Percentiles rank a stretch among this genome's conserved stretches.
These are phyloP conservation scores for Chaunax sp. DNA, from an alignment of 2,797 vertebrate species.

Conservation along the genomic window DNA sequence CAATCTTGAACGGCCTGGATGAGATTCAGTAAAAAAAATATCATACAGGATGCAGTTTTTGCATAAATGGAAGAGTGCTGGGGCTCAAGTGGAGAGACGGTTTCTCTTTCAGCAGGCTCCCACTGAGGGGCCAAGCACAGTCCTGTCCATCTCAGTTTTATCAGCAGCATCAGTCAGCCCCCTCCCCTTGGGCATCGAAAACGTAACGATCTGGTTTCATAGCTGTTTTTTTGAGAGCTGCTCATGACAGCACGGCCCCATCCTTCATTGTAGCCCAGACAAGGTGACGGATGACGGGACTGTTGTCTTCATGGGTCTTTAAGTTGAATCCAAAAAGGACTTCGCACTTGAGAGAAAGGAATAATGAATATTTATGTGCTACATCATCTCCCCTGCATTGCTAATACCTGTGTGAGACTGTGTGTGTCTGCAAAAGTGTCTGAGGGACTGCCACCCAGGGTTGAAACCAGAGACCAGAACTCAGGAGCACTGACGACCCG, in stretches of 20 bases:
- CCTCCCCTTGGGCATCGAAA: constrained; percentile 5
- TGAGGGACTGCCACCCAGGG: constrained; percentile 51
- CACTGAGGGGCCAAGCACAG: constrained; percentile 10
- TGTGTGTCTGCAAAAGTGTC: constrained; percentile 35
- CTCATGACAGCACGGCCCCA: no score
- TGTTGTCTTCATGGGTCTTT: not conserved
- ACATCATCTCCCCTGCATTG: constrained; percentile 1
- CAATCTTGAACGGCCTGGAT: not conserved
- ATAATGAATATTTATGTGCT: not conserved
- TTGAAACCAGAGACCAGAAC: constrained; percentile 66
- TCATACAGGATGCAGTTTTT: not conserved
- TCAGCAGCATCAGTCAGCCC: constrained; percentile 44
- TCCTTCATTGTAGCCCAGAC: no score
- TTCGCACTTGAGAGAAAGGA: not conserved
- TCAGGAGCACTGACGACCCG: constrained; percentile 24
- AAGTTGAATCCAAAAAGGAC: not conserved
- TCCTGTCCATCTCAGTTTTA: constrained; percentile 53
- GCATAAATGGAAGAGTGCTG: constrained; percentile 3
- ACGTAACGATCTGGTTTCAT: constrained; percentile 50
- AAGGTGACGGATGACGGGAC: no score
- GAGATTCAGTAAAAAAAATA: not conserved
- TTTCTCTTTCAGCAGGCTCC: constrained; percentile 32
- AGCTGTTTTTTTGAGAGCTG: not conserved
- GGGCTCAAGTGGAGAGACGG: constrained; percentile 7
- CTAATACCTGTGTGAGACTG: constrained; percentile 36